Percentiles rank a stretch among this genome's conserved stretches.
These are phyloP conservation scores for Macropodus opercularis DNA, from an alignment of 2,797 vertebrate species.

Conservation along the genomic window DNA sequence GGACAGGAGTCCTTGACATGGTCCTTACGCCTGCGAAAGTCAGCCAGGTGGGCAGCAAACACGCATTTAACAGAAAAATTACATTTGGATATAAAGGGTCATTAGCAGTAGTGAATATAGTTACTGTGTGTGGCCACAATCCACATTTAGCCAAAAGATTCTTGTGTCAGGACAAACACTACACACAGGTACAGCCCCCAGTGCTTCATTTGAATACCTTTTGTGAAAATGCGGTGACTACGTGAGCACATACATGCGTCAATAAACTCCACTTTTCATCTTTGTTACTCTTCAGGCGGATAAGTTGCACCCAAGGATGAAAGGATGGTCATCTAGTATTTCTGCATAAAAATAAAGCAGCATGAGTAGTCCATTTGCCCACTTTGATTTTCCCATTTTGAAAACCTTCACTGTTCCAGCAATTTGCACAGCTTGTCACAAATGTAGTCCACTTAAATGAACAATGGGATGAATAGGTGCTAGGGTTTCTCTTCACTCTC, in stretches of 20 bases:
- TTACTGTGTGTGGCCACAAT: not conserved
- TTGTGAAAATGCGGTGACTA: not conserved
- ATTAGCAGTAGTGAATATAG: not conserved
- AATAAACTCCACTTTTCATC: constrained; percentile 6
- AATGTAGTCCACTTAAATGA: constrained; percentile 1
- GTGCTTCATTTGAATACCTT: constrained; percentile 1
- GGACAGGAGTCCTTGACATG: constrained; percentile 95
- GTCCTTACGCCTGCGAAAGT: constrained; percentile 93
- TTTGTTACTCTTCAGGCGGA: not conserved
- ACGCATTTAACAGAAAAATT: not conserved
- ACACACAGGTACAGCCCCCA: not conserved
- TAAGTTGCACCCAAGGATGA: not conserved
- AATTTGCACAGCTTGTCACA: constrained; percentile 20
- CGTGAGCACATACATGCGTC: not conserved
- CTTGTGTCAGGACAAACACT: not conserved
- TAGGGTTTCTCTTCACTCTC: not conserved
- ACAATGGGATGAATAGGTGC: constrained; percentile 8
- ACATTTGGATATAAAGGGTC: not conserved
- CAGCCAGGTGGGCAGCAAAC: constrained; percentile 86
- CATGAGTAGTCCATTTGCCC: not conserved
- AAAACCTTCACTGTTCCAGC: constrained; percentile 5
- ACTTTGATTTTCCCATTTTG: constrained; percentile 27
- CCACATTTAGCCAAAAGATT: not conserved
- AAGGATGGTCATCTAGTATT: not conserved
- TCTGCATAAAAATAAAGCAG: constrained; percentile 8